Evolutionary conservation across 2,888 invertebrate genomes (phyloP).

Genomic region (Coelopa pilipes): DNA sequence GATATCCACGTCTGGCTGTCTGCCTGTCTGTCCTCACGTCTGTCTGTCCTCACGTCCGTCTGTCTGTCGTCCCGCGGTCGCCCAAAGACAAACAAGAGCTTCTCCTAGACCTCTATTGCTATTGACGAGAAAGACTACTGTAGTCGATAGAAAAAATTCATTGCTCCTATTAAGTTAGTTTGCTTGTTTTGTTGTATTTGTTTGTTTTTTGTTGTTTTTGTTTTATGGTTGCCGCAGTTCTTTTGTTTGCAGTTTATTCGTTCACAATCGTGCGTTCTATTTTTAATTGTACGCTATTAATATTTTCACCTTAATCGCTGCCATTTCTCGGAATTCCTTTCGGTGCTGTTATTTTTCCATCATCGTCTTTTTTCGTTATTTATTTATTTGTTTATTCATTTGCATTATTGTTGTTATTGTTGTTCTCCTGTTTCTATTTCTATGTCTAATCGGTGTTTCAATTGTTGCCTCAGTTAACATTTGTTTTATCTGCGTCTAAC

Average conservation of each 20-base stretch:
- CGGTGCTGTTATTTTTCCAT: slow-evolving; percentile 15
- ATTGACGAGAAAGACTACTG: not conserved
- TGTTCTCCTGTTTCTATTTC: slow-evolving; percentile 10
- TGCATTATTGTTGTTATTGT: slow-evolving; percentile 7
- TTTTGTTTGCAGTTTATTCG: not conserved
- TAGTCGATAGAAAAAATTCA: not conserved
- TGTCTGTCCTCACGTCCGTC: not conserved
- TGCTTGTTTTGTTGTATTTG: slow-evolving; percentile 8
- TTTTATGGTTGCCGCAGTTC: not conserved
- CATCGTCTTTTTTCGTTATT: slow-evolving; percentile 1
- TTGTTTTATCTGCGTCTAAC: not conserved
- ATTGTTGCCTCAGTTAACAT: slow-evolving; percentile 10
- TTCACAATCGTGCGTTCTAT: no score
- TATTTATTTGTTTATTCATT: not conserved
- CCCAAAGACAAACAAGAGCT: not conserved
- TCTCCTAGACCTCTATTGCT: not conserved
- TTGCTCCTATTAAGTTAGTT: not conserved
- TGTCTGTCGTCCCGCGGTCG: not conserved
- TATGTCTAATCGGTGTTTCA: slow-evolving; percentile 21
- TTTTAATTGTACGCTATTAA: slow-evolving; percentile 10
- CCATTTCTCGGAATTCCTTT: not conserved
- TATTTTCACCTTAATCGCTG: slow-evolving; percentile 12
- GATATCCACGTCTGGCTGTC: not conserved
- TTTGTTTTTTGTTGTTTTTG: slow-evolving; percentile 17
- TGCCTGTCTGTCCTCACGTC: not conserved